These are phyloP conservation scores for Paramormyrops hopkinsi DNA, from an alignment of 2,797 vertebrate species.

Conservation along the genomic window DNA sequence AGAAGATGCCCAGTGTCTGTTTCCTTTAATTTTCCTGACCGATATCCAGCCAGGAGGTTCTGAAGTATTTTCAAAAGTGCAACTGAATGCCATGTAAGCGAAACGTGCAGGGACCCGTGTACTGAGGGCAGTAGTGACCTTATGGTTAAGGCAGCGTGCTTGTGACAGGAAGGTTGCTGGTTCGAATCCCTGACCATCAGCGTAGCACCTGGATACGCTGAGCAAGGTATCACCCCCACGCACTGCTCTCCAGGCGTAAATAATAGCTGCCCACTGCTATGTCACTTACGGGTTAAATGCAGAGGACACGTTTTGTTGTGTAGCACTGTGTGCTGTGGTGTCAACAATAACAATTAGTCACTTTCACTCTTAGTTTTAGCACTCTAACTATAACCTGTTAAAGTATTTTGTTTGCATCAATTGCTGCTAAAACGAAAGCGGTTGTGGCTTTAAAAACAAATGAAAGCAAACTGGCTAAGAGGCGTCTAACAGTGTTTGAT, in stretches of 20 bases:
- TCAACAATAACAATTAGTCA: neutral
- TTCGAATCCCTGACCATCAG: neutral
- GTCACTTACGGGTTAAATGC: neutral
- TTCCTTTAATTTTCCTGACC: neutral
- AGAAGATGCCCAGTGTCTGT: neutral
- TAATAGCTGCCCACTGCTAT: neutral
- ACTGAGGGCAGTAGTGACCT: neutral
- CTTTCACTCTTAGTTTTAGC: neutral
- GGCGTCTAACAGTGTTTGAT: neutral
- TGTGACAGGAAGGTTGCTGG: neutral
- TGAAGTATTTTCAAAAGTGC: neutral
- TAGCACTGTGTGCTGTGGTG: too few species aligned
- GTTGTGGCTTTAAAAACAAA: neutral
- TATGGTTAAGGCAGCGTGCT: neutral
- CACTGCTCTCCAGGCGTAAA: neutral
- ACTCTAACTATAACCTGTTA: neutral
- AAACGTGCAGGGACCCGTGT: neutral
- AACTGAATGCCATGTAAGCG: neutral
- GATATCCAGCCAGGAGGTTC: neutral
- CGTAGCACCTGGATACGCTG: neutral
- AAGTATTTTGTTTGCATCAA: neutral
- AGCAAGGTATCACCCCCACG: neutral
- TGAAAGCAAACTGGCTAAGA: neutral
- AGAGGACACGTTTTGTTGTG: neutral
- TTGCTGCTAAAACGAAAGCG: neutral